A percentile compares a stretch with the other conserved stretches of the same genome.
Conservation (phyloP, 92 coral and sea anemone species). For the Porites divaricata region DNA sequence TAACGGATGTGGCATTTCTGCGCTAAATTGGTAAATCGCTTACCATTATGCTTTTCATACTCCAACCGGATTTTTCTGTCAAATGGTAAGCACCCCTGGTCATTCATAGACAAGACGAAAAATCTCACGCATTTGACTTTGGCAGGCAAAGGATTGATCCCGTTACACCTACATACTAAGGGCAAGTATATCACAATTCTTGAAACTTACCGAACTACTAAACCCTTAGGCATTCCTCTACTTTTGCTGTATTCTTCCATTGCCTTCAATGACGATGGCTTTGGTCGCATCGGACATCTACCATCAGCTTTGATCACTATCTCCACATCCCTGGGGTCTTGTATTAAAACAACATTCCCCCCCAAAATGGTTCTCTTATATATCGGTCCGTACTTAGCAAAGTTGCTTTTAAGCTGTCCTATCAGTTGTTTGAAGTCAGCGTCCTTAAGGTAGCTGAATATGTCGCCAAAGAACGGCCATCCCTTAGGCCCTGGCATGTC, state of each 20-base stretch:
- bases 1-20: too few relatives aligned
- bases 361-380: constrained; percentile 9
- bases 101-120: too few relatives aligned
- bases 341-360: neutral
- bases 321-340: constrained; percentile 14
- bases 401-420: neutral
- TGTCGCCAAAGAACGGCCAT: constrained; percentile 12
- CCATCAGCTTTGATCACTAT: constrained; percentile 9
- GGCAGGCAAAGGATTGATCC: too few relatives aligned
- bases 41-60: too few relatives aligned
- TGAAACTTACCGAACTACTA: neutral
- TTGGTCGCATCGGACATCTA: constrained; percentile 13
- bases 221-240: neutral
- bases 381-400: constrained; percentile 15
- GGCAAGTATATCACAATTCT: too few relatives aligned
- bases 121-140: too few relatives aligned
- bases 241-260: neutral
- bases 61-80: too few relatives aligned
- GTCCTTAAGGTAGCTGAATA: neutral
- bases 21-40: too few relatives aligned
- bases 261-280: neutral
- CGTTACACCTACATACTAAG: too few relatives aligned
- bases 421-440: neutral
- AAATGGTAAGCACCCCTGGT: too few relatives aligned
- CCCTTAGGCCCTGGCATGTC: constrained; percentile 20